Conservation (phyloP, 1,140 invertebrate genomes). For the Aradophagus sp. region DNA sequence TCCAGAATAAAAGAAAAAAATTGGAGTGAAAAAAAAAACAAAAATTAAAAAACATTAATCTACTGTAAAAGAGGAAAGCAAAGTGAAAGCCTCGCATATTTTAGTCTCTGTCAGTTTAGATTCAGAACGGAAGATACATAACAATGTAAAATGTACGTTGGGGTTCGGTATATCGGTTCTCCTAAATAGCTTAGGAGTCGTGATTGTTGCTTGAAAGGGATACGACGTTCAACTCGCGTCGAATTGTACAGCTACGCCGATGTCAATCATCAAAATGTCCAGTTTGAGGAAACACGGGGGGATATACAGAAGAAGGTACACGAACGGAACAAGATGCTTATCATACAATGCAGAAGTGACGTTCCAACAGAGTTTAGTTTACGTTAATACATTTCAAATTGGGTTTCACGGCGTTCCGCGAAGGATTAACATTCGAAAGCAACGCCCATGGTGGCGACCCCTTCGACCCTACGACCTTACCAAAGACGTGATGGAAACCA, state of each 20-base stretch:
- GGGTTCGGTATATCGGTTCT: conserved; percentile 29
- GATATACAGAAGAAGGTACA: conserved; percentile 49
- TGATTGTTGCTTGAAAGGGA: conserved; percentile 50
- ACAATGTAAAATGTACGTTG: conserved; percentile 40
- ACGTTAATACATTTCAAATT: conserved; percentile 47
- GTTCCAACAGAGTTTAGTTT: conserved; percentile 41
- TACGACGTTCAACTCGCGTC: conserved; percentile 46
- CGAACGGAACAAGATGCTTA: conserved; percentile 54
- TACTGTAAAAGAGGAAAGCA: conserved; percentile 28
- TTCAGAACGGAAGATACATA: conserved; percentile 51
- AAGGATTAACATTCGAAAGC: background rate
- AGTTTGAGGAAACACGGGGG: background rate
- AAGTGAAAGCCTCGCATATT: conserved; percentile 28
- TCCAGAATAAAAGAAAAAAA: conserved; percentile 15
- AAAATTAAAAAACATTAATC: too few relatives aligned
- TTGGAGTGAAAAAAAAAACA: too few relatives aligned
- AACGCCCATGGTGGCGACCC: too few relatives aligned
- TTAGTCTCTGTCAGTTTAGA: conserved; percentile 32
- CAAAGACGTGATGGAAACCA: too few relatives aligned
- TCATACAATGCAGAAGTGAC: conserved; percentile 54
- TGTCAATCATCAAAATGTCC: conserved; percentile 54
- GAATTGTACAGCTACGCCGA: conserved; percentile 53
- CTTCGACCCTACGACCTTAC: too few relatives aligned
- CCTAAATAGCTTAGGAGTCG: conserved; percentile 33
- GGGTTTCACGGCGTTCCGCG: background rate